Evolutionary conservation across 2,888 invertebrate species (phyloP).

Genomic region (Cephalotes varians): DNA sequence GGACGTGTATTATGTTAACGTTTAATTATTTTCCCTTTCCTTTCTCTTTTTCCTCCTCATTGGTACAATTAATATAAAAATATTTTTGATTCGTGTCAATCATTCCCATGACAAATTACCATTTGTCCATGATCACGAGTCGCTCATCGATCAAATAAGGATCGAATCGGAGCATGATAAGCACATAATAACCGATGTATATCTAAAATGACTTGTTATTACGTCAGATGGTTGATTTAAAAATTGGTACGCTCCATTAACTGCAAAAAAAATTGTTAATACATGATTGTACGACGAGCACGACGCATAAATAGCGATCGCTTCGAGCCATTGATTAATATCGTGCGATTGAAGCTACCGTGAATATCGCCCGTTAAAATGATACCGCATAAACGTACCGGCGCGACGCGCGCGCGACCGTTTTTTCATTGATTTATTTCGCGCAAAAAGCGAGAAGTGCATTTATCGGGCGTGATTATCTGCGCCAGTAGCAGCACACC

Average conservation of each 20-base stretch:
- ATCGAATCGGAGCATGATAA: constrained; percentile 29
- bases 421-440: constrained; percentile 67
- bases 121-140: constrained; percentile 1
- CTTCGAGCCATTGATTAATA: constrained; percentile 65
- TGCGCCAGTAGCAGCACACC: constrained; percentile 26
- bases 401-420: constrained; percentile 29
- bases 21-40: background rate
- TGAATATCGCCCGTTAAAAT: constrained; percentile 53
- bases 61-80: background rate
- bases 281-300: constrained; percentile 16
- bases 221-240: constrained; percentile 29
- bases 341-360: constrained; percentile 59
- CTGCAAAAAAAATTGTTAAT: constrained; percentile 42
- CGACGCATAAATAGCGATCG: constrained; percentile 59
- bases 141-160: constrained; percentile 11
- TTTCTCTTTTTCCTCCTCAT: background rate
- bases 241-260: constrained; percentile 29
- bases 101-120: background rate
- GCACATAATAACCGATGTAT: constrained; percentile 31
- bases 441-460: constrained; percentile 53
- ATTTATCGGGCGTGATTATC: constrained; percentile 63
- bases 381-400: constrained; percentile 37
- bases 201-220: constrained; percentile 42
- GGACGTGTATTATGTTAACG: background rate
- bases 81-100: background rate